Conservation (phyloP, 2,888 invertebrate genomes). For the Parnassius mnemosyne region DNA sequence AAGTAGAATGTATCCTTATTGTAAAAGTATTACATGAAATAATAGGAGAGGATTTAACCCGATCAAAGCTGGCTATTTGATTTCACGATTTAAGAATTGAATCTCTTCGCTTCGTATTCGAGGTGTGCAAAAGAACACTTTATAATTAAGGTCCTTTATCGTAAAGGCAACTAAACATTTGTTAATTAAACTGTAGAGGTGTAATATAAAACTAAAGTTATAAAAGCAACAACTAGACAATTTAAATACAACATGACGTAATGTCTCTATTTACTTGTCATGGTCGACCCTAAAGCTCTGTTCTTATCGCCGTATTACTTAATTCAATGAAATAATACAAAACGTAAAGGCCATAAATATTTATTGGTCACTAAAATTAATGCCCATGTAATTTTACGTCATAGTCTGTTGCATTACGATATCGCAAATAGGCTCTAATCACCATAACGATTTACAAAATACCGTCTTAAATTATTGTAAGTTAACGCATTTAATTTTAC, state of each 20-base stretch:
- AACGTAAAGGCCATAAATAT: conserved; percentile 44
- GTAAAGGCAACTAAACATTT: too few species aligned
- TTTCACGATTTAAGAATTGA: too few species aligned
- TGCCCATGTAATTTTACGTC: conserved; percentile 44
- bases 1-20: too few species aligned
- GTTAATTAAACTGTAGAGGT: not conserved
- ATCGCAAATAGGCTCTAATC: conserved; percentile 31
- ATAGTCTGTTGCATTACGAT: conserved; percentile 41
- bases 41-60: too few species aligned
- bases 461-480: conserved; percentile 18
- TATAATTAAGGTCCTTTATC: too few species aligned
- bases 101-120: too few species aligned
- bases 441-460: conserved; percentile 30
- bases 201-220: conserved; percentile 12
- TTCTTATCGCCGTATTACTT: conserved; percentile 44
- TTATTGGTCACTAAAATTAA: conserved; percentile 58
- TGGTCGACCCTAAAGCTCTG: conserved; percentile 36
- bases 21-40: too few species aligned
- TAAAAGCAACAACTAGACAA: conserved; percentile 5
- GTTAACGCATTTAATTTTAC: conserved; percentile 5
- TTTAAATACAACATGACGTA: conserved; percentile 28
- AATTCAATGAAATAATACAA: conserved; percentile 42
- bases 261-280: conserved; percentile 38
- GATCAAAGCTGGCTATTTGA: too few species aligned
- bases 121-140: too few species aligned